Conservation (phyloP, 2,888 invertebrate species). For the Pteria penguin region DNA sequence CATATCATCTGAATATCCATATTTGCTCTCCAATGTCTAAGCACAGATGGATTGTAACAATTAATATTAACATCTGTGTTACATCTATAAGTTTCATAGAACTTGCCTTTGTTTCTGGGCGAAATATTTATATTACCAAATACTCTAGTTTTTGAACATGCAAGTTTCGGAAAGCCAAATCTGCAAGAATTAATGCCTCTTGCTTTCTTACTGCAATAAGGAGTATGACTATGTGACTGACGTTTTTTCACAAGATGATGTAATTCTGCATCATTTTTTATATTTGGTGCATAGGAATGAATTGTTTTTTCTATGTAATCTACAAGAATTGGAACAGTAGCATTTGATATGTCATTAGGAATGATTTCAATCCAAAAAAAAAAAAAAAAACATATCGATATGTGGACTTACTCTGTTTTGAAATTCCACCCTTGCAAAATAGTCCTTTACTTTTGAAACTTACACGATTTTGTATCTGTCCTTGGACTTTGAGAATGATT, state of each 20-base stretch:
- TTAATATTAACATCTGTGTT: constrained; percentile 19
- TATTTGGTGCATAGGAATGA: constrained; percentile 5
- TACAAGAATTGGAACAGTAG: neutral
- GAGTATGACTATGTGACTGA: constrained; percentile 39
- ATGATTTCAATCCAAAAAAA: constrained; percentile 33
- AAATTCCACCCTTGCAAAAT: constrained; percentile 45
- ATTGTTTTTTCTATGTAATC: constrained; percentile 37
- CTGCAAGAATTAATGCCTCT: constrained; percentile 29
- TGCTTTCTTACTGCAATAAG: constrained; percentile 29
- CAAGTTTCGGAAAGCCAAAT: constrained; percentile 40
- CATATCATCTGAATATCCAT: constrained; percentile 42
- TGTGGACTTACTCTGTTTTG: constrained; percentile 44
- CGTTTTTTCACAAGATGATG: too few species aligned
- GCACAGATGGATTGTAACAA: constrained; percentile 35
- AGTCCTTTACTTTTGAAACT: constrained; percentile 35
- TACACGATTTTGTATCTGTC: too few species aligned
- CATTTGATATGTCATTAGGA: neutral
- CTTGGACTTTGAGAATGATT: too few species aligned
- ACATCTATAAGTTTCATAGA: constrained; percentile 35
- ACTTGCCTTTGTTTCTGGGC: constrained; percentile 19
- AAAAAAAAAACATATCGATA: constrained; percentile 45
- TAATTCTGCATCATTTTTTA: neutral
- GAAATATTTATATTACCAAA: constrained; percentile 20
- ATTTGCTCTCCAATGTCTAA: constrained; percentile 48
- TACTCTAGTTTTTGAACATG: constrained; percentile 15